These are phyloP conservation scores for Phrynosoma platyrhinos DNA, from an alignment of 2,113 vertebrate species.

Conservation along the genomic window DNA sequence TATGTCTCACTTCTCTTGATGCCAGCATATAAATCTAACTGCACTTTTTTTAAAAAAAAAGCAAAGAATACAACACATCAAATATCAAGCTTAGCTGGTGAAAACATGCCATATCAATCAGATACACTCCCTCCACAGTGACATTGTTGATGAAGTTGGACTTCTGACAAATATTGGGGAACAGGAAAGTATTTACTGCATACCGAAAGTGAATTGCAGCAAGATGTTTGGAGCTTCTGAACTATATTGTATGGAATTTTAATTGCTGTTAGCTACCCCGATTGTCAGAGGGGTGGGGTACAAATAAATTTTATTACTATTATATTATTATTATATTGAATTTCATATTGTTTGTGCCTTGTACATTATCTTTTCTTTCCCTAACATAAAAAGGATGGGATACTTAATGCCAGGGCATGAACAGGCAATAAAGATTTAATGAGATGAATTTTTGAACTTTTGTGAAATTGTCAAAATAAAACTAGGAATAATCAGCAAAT, in stretches of 20 bases:
- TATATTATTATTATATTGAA: too few species aligned
- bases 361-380: not conserved
- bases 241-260: not conserved
- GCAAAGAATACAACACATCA: not conserved
- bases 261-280: too few species aligned
- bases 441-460: conserved; percentile 1
- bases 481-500: not conserved
- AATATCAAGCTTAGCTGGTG: too few species aligned
- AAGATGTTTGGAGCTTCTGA: not conserved
- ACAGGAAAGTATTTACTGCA: not conserved
- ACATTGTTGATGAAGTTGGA: not conserved
- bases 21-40: too few species aligned
- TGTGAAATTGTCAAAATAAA: conserved; percentile 1
- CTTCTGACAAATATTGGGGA: not conserved
- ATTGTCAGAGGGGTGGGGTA: too few species aligned
- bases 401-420: conserved; percentile 33
- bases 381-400: not conserved
- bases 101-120: not conserved
- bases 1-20: not conserved
- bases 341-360: not conserved
- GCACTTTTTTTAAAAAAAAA: not conserved
- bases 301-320: too few species aligned
- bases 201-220: not conserved
- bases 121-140: not conserved
- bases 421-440: conserved; percentile 54